Conservation (phyloP, 2,113 vertebrate species). For the Megatriorchis doriae region DNA sequence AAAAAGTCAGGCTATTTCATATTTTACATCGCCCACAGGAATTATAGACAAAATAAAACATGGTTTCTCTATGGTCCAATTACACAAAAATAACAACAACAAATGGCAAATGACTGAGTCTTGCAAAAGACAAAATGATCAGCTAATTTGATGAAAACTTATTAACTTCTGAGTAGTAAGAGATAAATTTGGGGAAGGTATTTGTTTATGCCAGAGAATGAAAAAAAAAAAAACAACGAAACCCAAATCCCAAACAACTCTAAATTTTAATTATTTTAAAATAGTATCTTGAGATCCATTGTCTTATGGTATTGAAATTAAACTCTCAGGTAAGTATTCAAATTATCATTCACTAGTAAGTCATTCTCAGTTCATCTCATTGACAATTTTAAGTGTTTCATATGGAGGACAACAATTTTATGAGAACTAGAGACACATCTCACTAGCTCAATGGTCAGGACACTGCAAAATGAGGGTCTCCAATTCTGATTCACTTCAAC, state of each 20-base stretch:
- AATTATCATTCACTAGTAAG: background rate
- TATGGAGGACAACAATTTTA: background rate
- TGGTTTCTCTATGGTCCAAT: background rate
- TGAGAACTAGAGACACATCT: background rate
- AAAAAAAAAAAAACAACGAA: background rate
- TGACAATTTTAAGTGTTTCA: background rate
- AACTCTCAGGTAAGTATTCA: background rate
- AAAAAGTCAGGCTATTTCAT: background rate
- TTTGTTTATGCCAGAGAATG: background rate
- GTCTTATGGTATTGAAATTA: background rate
- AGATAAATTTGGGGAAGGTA: background rate
- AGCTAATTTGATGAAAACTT: background rate
- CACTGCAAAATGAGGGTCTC: background rate
- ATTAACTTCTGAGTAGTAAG: background rate
- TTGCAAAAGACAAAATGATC: background rate
- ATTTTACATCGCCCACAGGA: background rate
- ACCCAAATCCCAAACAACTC: rapidly evolving
- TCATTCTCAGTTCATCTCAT: background rate
- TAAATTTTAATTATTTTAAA: background rate
- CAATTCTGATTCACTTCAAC: background rate
- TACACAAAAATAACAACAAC: background rate
- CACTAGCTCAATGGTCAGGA: background rate
- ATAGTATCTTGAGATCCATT: background rate
- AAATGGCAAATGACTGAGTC: background rate
- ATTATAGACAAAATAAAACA: background rate